A percentile compares a stretch with the other conserved stretches of the same genome.
phyloP scores from a whole-genome alignment of 2,888 invertebrate genomes.

The Xanthorhoe spadicearia region DNA sequence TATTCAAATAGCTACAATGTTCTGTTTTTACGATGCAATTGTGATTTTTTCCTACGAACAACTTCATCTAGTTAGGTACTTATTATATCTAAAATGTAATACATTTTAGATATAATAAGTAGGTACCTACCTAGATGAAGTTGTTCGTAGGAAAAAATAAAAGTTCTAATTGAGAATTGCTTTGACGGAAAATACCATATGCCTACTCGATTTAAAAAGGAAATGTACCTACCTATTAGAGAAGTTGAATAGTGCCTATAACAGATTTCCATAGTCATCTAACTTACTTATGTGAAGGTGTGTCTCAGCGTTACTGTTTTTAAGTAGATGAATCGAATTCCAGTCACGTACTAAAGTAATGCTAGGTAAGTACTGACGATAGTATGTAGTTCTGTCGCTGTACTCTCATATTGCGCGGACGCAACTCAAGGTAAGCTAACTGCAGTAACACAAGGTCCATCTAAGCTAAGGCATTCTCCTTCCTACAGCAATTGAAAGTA shows the following conservation, averaged over 20 bases:
- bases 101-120: too few relatives aligned
- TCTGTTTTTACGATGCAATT: neutral
- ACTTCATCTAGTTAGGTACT: too few relatives aligned
- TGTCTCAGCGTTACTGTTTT: conserved; percentile 1
- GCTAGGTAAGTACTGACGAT: conserved; percentile 1
- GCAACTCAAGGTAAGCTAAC: conserved; percentile 33
- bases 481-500: conserved; percentile 68
- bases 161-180: too few relatives aligned
- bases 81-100: too few relatives aligned
- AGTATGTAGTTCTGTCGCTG: neutral
- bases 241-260: neutral
- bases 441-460: conserved; percentile 35
- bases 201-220: too few relatives aligned
- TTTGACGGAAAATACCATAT: too few relatives aligned
- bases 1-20: conserved; percentile 4
- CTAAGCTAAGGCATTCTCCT: conserved; percentile 71
- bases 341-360: conserved; percentile 4
- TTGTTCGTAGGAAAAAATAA: too few relatives aligned
- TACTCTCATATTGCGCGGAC: conserved; percentile 26
- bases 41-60: neutral
- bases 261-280: neutral
- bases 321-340: conserved; percentile 7
- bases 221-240: too few relatives aligned
- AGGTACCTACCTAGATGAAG: too few relatives aligned
- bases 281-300: conserved; percentile 1